Conservation (phyloP, 1,140 invertebrate genomes). For the Tetragnatha versicolor region DNA sequence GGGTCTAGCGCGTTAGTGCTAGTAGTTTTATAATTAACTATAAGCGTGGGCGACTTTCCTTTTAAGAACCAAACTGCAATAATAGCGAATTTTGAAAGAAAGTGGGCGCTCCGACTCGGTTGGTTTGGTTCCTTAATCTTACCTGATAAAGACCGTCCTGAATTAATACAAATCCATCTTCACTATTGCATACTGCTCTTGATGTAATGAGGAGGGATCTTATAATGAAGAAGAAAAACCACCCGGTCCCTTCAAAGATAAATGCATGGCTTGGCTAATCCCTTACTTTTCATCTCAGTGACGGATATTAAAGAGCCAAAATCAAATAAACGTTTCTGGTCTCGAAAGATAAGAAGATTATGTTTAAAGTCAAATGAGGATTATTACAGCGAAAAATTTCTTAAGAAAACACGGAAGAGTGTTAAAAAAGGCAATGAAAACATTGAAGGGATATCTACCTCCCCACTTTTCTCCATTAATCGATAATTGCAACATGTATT, state of each 20-base stretch:
- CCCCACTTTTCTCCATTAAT: too few relatives aligned
- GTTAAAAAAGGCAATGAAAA: not conserved
- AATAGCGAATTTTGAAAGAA: not conserved
- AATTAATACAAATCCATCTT: not conserved
- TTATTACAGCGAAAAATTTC: constrained; percentile 30
- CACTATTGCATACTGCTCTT: not conserved
- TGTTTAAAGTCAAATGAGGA: constrained; percentile 35
- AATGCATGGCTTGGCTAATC: constrained; percentile 31
- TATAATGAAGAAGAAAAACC: not conserved
- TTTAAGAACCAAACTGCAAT: not conserved
- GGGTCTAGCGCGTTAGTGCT: too few relatives aligned
- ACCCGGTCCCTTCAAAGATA: constrained; percentile 10
- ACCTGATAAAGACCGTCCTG: not conserved
- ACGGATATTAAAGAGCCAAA: constrained; percentile 32
- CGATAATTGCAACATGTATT: too few relatives aligned
- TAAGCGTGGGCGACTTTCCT: too few relatives aligned
- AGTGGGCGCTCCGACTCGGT: not conserved
- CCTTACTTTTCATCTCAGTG: constrained; percentile 28
- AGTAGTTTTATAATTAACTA: too few relatives aligned
- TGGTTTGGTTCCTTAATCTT: not conserved
- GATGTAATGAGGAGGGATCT: not conserved
- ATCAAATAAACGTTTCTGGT: constrained; percentile 39
- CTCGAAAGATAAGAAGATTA: constrained; percentile 32
- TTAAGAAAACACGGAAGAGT: constrained; percentile 20
- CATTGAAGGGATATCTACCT: too few relatives aligned